These are phyloP conservation scores for Nebria ingens DNA, from an alignment of 1,140 invertebrate genomes.

Conservation along the genomic window DNA sequence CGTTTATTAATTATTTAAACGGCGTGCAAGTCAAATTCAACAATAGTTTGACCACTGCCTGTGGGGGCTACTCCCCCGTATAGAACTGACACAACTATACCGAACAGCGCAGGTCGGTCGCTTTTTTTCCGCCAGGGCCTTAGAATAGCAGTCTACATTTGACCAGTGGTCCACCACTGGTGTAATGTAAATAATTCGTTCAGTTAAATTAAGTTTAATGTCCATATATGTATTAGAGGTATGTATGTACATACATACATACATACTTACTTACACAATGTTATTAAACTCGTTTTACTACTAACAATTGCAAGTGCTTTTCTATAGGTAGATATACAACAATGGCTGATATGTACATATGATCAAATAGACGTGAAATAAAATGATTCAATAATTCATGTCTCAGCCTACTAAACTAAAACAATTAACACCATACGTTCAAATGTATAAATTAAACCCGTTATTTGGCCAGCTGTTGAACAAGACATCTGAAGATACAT, in stretches of 20 bases:
- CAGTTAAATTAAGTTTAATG: neutral
- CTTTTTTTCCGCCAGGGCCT: neutral
- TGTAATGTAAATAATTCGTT: neutral
- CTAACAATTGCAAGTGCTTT: no score
- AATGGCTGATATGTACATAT: neutral
- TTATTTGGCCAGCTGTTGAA: no score
- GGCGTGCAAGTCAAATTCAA: conserved; percentile 2
- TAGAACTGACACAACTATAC: neutral
- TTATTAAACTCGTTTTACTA: neutral
- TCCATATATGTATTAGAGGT: neutral
- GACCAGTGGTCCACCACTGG: neutral
- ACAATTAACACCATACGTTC: neutral
- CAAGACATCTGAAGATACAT: no score
- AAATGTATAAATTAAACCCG: neutral
- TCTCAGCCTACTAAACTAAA: neutral
- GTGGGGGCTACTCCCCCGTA: no score
- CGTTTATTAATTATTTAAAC: conserved; percentile 4
- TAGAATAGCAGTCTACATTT: neutral
- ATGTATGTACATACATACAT: neutral
- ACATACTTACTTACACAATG: no score
- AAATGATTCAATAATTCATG: neutral
- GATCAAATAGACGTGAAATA: neutral
- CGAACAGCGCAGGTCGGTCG: neutral
- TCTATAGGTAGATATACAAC: neutral
- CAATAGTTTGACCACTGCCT: neutral